phyloP scores from a whole-genome alignment of 2,888 invertebrate species.

The Dasysyrphus albostriatus region DNA sequence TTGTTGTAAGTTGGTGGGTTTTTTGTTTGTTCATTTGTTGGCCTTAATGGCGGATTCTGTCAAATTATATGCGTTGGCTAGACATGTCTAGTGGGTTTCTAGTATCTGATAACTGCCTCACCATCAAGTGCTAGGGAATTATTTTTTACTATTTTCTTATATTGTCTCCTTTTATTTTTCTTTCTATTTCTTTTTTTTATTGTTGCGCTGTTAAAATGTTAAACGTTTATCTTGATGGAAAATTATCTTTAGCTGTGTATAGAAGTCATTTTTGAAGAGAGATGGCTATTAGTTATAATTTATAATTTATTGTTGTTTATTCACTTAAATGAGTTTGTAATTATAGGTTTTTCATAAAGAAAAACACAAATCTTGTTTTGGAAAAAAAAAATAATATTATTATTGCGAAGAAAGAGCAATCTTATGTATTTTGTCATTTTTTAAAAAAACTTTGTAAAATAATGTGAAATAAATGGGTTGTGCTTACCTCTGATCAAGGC shows the following conservation, averaged over 20 bases:
- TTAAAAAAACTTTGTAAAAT: too few relatives aligned
- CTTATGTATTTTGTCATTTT: too few relatives aligned
- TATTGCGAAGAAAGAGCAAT: too few relatives aligned
- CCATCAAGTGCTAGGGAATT: slow-evolving; percentile 46
- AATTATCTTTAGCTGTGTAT: slow-evolving; percentile 26
- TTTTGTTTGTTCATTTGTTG: slow-evolving; percentile 72
- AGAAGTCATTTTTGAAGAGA: slow-evolving; percentile 35
- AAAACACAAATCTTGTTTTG: not conserved
- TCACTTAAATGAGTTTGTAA: not conserved
- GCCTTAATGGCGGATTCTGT: slow-evolving; percentile 69
- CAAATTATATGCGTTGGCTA: slow-evolving; percentile 75
- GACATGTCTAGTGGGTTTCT: slow-evolving; percentile 72
- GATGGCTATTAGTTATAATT: slow-evolving; percentile 44
- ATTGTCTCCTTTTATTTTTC: not conserved
- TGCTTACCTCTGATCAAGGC: too few relatives aligned
- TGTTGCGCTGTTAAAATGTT: slow-evolving; percentile 42
- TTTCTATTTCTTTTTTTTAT: not conserved
- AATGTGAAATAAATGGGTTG: too few relatives aligned
- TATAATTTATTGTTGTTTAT: slow-evolving; percentile 46
- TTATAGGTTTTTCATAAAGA: not conserved
- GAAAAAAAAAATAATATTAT: too few relatives aligned
- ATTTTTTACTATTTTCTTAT: slow-evolving; percentile 5
- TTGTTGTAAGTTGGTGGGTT: slow-evolving; percentile 2
- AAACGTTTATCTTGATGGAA: slow-evolving; percentile 52
- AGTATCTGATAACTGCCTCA: slow-evolving; percentile 70